Evolutionary conservation across 2,797 vertebrate genomes (phyloP).

Genomic region (Acanthornis magna): DNA sequence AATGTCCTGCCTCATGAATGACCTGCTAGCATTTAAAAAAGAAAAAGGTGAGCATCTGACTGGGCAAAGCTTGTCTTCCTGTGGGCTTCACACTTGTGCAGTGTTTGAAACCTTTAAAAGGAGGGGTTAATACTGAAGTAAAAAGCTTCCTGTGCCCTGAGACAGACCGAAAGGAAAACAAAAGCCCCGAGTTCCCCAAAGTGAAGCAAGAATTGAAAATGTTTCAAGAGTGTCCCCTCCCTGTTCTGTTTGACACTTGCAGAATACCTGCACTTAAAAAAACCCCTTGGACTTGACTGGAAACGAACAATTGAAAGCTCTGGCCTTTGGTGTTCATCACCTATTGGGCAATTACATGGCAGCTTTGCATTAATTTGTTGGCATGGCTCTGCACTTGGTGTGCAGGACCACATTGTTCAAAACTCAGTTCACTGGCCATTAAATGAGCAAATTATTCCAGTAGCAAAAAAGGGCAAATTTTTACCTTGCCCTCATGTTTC

Average conservation of each 20-base stretch:
- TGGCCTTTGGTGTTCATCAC: not conserved
- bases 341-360: not conserved
- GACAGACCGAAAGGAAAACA: not conserved
- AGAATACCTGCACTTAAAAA: not conserved
- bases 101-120: not conserved
- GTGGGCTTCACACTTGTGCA: not conserved
- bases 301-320: not conserved
- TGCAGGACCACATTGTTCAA: not conserved
- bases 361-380: not conserved
- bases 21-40: not conserved
- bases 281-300: accelerated
- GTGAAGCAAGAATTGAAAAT: not conserved
- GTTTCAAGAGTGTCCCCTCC: not conserved
- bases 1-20: not conserved
- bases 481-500: conserved; percentile 15
- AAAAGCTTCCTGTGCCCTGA: not conserved
- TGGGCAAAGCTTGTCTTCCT: not conserved
- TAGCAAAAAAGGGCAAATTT: not conserved
- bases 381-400: not conserved
- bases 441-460: not conserved
- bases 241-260: not conserved
- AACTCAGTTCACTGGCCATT: not conserved
- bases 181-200: not conserved
- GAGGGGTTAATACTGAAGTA: not conserved
- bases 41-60: not conserved